Evolutionary conservation across 1,140 invertebrate genomes (phyloP).

Genomic region (Lepidurus apus): DNA sequence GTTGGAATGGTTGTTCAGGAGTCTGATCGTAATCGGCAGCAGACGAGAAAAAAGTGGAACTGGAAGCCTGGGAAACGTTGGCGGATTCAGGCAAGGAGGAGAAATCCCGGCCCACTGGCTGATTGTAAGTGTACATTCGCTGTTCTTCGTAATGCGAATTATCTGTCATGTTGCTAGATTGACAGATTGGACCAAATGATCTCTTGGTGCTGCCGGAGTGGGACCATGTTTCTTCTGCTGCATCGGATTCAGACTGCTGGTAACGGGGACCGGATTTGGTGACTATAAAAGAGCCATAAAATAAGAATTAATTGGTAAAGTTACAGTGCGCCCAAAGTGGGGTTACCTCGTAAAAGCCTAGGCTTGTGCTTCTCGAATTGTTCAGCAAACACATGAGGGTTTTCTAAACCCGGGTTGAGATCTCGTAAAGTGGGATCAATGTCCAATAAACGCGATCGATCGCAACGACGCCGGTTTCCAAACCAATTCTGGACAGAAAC

Average conservation of each 20-base stretch:
- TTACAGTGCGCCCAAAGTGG: neutral
- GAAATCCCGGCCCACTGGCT: neutral
- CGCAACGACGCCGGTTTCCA: neutral
- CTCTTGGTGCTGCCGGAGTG: neutral
- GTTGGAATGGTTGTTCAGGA: neutral
- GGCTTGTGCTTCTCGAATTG: constrained; percentile 10
- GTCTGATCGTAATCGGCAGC: constrained; percentile 12
- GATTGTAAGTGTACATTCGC: neutral
- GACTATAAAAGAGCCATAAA: constrained; percentile 11
- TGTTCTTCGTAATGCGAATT: constrained; percentile 5
- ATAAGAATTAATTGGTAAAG: constrained; percentile 9
- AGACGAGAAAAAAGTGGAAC: neutral
- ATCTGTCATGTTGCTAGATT: constrained; percentile 22
- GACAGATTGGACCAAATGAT: neutral
- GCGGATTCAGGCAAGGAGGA: neutral
- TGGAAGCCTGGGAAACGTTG: neutral
- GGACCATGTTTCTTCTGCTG: neutral
- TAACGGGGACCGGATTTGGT: neutral
- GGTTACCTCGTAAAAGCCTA: constrained; percentile 4
- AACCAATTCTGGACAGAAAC: constrained; percentile 3
- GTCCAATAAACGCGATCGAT: constrained; percentile 21
- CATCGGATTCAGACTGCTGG: neutral
- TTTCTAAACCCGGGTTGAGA: constrained; percentile 18
- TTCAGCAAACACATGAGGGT: constrained; percentile 7
- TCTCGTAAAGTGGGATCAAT: constrained; percentile 21